These are phyloP conservation scores for roundworm (Caenorhabditis elegans) DNA, from an alignment of 1,140 invertebrate species.

Conservation along the genomic window DNA sequence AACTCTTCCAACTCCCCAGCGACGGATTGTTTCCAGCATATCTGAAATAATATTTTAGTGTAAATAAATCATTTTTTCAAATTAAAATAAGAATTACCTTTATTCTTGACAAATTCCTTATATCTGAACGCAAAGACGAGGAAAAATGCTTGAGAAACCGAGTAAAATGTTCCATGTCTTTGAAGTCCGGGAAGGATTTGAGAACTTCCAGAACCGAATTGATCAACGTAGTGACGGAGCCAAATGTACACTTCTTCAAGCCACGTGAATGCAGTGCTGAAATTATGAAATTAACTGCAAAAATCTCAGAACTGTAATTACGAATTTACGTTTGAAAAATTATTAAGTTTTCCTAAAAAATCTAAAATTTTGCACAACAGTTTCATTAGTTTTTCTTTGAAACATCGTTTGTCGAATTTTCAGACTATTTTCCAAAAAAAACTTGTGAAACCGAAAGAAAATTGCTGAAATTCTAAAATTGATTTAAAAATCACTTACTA, in stretches of 20 bases:
- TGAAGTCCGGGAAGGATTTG: slow-evolving; percentile 29
- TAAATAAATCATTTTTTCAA: not conserved
- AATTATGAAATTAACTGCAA: not conserved
- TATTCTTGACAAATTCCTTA: slow-evolving; percentile 48
- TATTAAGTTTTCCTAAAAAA: too few species aligned
- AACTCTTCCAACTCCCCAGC: slow-evolving; percentile 43
- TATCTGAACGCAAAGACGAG: slow-evolving; percentile 48
- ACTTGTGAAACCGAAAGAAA: too few species aligned
- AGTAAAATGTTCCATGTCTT: slow-evolving; percentile 50
- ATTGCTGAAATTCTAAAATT: too few species aligned
- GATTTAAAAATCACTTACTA: too few species aligned
- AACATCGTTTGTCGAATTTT: too few species aligned
- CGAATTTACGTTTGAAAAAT: too few species aligned
- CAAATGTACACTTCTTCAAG: slow-evolving; percentile 35
- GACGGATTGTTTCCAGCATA: slow-evolving; percentile 34
- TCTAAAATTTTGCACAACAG: too few species aligned
- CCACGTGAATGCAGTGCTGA: slow-evolving; percentile 34
- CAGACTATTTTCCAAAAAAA: too few species aligned
- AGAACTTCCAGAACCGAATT: slow-evolving; percentile 31
- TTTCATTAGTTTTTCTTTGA: too few species aligned
- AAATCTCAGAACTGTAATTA: too few species aligned
- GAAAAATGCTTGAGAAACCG: slow-evolving; percentile 48
- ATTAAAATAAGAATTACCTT: not conserved
- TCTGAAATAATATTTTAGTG: not conserved
- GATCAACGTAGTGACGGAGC: slow-evolving; percentile 39